Base-by-base conservation (phyloP, 2,113 vertebrate genomes). In the human (Homo sapiens) region DNA sequence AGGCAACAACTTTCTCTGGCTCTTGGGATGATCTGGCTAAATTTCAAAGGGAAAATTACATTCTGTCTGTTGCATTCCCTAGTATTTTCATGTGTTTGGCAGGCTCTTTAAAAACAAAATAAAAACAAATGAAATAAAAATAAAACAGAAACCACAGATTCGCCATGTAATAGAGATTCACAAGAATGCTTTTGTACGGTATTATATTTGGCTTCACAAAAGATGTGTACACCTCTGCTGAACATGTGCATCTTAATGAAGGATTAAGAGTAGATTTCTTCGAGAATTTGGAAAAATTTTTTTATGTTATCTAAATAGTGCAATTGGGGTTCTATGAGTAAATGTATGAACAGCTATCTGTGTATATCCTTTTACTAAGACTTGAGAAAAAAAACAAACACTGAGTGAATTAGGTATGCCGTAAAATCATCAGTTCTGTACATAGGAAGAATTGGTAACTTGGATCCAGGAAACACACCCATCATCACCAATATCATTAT, bases 91-190 rank as follows among this genome's bases (percentile, higher is more conserved):
- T 16, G 78, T 70, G 18, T 78, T 96, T 83, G 10, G 48, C 52
- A 97, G 20, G 0, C 66, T 87, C 32, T 84, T 72, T 96, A 81
- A 93, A 57, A 82, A 43, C 8, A 92, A 94, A 92, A 93, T 78
- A 70, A 85, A 92, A 80, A 48, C 32, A 97, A 88, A 70, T 79
- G 90, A 64, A 32, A 64, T 64, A 6, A 82, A 93, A 93, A 89
- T 68, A 94, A 73, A 95, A 93, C 25, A 91, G 6, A 82, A 92
- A 73, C 23, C n/a, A 30, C 7, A 40, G 48, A 32, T 57, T 68
- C 38, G 5, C 43, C 57, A 70, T 43, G 22, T 52, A 91, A 55
- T 40, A 30, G 14, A 89, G 61, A 59, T 17, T 6, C 7, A 61
- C 5, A 79, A 32, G 27, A 27, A 32, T 18, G 27, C 13, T 85